These are phyloP conservation scores for Palythoa caribaeorum DNA, from an alignment of 92 coral and sea anemone genomes.

Conservation along the genomic window DNA sequence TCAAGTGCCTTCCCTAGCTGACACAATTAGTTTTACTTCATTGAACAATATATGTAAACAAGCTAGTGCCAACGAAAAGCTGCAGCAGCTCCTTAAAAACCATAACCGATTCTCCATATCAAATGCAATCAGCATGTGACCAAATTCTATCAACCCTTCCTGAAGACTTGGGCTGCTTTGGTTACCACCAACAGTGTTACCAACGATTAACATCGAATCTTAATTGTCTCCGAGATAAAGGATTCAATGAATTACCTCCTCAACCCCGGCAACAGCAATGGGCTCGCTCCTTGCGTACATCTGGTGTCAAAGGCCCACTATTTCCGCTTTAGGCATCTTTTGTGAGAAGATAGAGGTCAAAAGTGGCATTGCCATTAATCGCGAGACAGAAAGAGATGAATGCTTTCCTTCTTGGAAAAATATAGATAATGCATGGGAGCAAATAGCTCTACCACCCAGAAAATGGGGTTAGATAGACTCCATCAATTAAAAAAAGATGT, in stretches of 20 bases:
- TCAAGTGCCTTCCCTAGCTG: not conserved
- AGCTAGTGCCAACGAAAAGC: not conserved
- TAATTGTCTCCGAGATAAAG: not conserved
- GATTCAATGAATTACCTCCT: not conserved
- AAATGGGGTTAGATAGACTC: conserved; percentile 33
- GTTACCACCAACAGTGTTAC: too few relatives aligned
- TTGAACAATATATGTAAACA: not conserved
- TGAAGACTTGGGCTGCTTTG: not conserved
- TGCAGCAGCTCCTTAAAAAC: not conserved
- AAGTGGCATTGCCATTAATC: not conserved
- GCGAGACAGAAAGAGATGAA: not conserved
- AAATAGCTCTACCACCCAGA: conserved; percentile 1
- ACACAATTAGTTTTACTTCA: not conserved
- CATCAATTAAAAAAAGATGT: conserved; percentile 2
- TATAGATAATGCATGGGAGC: not conserved
- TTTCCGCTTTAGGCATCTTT: not conserved
- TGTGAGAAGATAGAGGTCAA: not conserved
- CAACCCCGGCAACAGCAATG: not conserved
- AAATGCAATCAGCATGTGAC: not conserved
- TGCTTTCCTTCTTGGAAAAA: not conserved
- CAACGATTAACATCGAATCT: not conserved
- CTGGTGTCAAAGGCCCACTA: not conserved
- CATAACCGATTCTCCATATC: not conserved
- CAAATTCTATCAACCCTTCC: not conserved
- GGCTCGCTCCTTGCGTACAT: not conserved